Evolutionary conservation across 1,140 invertebrate genomes (phyloP).

Genomic region (Caerostris darwini): DNA sequence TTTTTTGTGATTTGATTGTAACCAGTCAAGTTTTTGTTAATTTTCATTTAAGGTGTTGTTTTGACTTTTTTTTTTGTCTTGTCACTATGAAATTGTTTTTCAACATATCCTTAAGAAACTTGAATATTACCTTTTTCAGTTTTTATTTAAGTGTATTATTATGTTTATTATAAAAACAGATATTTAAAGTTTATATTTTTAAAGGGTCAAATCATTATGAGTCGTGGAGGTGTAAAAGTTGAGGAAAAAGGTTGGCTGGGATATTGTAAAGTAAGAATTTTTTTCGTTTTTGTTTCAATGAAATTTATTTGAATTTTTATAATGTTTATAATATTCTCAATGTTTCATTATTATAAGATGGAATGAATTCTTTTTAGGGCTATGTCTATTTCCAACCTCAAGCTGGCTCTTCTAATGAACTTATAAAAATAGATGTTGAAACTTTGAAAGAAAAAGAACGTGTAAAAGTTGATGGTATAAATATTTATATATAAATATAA

Average conservation of each 20-base stretch:
- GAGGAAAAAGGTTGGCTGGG: constrained; percentile 75
- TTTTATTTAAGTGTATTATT: constrained; percentile 15
- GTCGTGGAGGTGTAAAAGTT: constrained; percentile 79
- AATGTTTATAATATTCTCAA: neutral
- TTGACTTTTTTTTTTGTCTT: no score
- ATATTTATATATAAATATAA: neutral
- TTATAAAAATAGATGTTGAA: constrained; percentile 83
- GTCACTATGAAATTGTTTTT: no score
- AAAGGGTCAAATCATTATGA: constrained; percentile 78
- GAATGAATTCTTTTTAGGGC: constrained; percentile 81
- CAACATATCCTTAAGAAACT: no score
- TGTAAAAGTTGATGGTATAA: constrained; percentile 85
- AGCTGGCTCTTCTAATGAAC: constrained; percentile 80
- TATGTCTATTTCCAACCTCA: constrained; percentile 84
- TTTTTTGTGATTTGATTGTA: no score
- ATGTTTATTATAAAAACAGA: neutral
- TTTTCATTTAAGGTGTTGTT: no score
- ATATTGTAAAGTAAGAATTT: constrained; percentile 70
- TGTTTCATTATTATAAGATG: neutral
- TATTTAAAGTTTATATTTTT: constrained; percentile 44
- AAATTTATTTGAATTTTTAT: neutral
- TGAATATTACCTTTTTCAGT: neutral
- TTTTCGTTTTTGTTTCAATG: neutral
- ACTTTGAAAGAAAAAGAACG: constrained; percentile 82
- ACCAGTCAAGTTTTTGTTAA: no score